A percentile compares a stretch with the other conserved stretches of the same genome.
Conservation (phyloP, 1,140 invertebrate species). For the Yoshiicerus persimilis region DNA sequence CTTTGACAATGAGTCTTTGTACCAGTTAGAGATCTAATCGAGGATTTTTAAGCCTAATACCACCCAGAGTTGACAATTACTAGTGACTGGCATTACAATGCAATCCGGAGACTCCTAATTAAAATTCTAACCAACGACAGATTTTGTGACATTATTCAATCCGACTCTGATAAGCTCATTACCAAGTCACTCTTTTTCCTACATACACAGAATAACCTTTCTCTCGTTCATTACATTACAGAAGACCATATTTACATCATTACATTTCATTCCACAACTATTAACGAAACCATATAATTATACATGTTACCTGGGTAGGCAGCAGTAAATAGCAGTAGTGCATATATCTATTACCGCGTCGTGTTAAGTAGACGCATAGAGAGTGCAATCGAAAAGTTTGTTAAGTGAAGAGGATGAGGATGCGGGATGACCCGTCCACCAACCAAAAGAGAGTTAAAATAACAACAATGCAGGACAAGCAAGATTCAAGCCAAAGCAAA, state of each 20-base stretch:
- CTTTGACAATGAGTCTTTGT: not conserved
- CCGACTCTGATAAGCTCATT: conserved; percentile 47
- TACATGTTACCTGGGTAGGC: not conserved
- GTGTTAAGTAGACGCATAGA: not conserved
- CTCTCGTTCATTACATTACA: not conserved
- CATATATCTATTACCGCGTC: not conserved
- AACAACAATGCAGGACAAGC: not conserved
- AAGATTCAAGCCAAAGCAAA: not conserved
- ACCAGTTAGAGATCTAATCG: conserved; percentile 33
- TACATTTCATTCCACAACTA: not conserved
- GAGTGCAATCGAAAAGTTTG: not conserved
- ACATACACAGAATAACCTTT: not conserved
- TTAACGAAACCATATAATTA: not conserved
- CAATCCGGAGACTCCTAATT: conserved; percentile 35
- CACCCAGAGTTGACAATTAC: conserved; percentile 49
- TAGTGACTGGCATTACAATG: conserved; percentile 41
- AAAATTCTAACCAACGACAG: conserved; percentile 44
- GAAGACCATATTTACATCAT: not conserved
- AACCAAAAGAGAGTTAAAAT: conserved; percentile 18
- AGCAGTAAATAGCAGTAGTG: not conserved
- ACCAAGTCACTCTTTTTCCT: conserved; percentile 13
- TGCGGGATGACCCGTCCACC: conserved; percentile 6
- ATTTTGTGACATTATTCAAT: conserved; percentile 43
- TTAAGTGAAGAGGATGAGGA: not conserved
- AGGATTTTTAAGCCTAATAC: conserved; percentile 43